Percentiles rank a stretch among this genome's conserved stretches.
Evolutionary conservation across 2,113 vertebrate genomes (phyloP).

Genomic region (Hippoglossus stenolepis): DNA sequence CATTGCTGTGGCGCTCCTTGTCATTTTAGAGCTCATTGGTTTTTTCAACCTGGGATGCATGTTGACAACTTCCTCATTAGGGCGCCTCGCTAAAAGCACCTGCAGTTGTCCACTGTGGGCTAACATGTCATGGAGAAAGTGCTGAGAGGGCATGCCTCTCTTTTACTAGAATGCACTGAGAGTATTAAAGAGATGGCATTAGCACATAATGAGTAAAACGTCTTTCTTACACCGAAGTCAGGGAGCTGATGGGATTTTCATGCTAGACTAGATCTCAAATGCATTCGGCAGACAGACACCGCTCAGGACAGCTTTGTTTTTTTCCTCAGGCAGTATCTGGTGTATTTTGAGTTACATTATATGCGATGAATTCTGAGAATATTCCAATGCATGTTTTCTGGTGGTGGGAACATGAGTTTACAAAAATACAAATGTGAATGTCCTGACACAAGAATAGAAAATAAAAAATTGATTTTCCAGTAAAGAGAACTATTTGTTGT

Average conservation of each 20-base stretch:
- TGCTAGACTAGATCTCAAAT: constrained; percentile 64
- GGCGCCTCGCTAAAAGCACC: constrained; percentile 71
- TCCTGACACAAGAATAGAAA: background rate
- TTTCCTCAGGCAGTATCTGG: background rate
- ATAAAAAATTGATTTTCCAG: background rate
- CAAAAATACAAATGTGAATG: background rate
- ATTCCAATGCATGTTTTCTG: background rate
- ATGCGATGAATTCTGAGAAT: constrained; percentile 1
- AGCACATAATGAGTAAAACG: constrained; percentile 67
- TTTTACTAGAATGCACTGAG: constrained; percentile 60
- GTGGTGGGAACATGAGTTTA: background rate
- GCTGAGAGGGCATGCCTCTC: constrained; percentile 70
- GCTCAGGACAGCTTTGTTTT: constrained; percentile 44
- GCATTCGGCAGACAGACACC: constrained; percentile 54
- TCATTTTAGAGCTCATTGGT: constrained; percentile 61
- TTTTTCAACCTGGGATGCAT: constrained; percentile 64
- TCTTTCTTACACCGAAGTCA: constrained; percentile 63
- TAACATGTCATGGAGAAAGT: constrained; percentile 59
- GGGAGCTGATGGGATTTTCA: constrained; percentile 68
- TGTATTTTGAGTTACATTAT: background rate
- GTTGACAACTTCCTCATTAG: constrained; percentile 70
- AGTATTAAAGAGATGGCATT: constrained; percentile 71
- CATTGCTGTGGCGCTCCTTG: constrained; percentile 29
- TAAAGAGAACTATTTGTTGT: background rate
- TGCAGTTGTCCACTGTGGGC: constrained; percentile 57